Conservation (phyloP, 2,797 vertebrate genomes). For the Tiaroga cobitis region DNA sequence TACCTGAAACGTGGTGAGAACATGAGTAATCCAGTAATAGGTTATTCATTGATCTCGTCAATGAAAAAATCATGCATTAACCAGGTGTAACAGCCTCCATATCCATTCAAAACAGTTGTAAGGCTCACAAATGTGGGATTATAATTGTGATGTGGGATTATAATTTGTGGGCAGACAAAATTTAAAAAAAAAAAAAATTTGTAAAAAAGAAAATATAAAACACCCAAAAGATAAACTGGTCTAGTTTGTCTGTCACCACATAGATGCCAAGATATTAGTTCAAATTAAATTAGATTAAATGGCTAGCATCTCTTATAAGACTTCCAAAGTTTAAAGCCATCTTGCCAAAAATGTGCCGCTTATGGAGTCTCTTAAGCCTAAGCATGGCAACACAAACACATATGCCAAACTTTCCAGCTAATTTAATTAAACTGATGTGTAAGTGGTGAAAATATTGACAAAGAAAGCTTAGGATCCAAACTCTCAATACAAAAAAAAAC, state of each 20-base stretch:
- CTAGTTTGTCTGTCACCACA: background rate
- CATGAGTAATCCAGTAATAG: conserved; percentile 11
- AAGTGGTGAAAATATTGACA: conserved; percentile 50
- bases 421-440: conserved; percentile 42
- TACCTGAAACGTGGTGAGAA: conserved; percentile 5
- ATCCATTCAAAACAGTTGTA: background rate
- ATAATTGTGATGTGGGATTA: background rate
- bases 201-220: background rate
- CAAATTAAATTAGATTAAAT: background rate
- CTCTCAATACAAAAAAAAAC: conserved; percentile 30
- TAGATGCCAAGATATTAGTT: background rate
- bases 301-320: background rate
- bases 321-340: background rate
- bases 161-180: background rate
- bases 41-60: conserved; percentile 28
- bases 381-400: background rate
- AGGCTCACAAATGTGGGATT: background rate
- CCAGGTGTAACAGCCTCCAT: background rate
- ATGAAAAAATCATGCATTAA: background rate
- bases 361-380: background rate
- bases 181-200: background rate
- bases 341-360: background rate
- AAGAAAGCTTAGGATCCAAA: conserved; percentile 51
- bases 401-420: background rate
- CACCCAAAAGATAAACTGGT: background rate